These are phyloP conservation scores for Drosophila tanythrix DNA, from an alignment of 2,888 invertebrate species.

Conservation along the genomic window DNA sequence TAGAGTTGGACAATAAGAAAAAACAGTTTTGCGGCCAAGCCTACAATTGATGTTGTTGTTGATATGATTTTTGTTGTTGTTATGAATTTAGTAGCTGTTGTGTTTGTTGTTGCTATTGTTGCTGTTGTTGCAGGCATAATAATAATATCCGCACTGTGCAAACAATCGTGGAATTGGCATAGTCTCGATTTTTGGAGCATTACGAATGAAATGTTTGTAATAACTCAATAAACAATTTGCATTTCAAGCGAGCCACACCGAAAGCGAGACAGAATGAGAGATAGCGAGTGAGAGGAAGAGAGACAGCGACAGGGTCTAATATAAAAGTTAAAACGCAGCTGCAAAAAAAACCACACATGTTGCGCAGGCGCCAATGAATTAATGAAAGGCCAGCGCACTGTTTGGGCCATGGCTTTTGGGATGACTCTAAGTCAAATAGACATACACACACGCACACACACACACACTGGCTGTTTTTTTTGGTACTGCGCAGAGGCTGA, in stretches of 20 bases:
- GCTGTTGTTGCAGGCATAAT: slow-evolving; percentile 25
- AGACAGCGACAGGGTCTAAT: slow-evolving; percentile 10
- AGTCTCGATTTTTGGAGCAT: slow-evolving; percentile 53
- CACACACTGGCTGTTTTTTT: background rate
- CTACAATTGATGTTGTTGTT: background rate
- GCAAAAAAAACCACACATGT: slow-evolving; percentile 26
- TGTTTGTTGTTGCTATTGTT: background rate
- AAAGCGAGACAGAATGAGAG: background rate
- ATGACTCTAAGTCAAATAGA: slow-evolving; percentile 29
- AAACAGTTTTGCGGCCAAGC: slow-evolving; percentile 7
- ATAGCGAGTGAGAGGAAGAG: background rate
- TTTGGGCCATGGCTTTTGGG: slow-evolving; percentile 47
- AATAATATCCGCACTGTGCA: slow-evolving; percentile 46
- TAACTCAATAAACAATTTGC: slow-evolving; percentile 65
- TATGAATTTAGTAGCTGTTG: background rate
- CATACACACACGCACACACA: slow-evolving; percentile 11
- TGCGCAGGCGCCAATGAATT: slow-evolving; percentile 62
- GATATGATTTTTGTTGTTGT: background rate
- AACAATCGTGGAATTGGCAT: slow-evolving; percentile 33
- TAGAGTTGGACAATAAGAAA: slow-evolving; percentile 1
- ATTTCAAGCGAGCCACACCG: slow-evolving; percentile 43
- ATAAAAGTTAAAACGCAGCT: slow-evolving; percentile 15
- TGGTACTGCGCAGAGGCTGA: background rate
- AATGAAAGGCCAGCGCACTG: slow-evolving; percentile 59
- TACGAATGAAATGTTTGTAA: slow-evolving; percentile 51